Conservation (phyloP, 2,797 vertebrate genomes). For the Gymnothorax reevesii region DNA sequence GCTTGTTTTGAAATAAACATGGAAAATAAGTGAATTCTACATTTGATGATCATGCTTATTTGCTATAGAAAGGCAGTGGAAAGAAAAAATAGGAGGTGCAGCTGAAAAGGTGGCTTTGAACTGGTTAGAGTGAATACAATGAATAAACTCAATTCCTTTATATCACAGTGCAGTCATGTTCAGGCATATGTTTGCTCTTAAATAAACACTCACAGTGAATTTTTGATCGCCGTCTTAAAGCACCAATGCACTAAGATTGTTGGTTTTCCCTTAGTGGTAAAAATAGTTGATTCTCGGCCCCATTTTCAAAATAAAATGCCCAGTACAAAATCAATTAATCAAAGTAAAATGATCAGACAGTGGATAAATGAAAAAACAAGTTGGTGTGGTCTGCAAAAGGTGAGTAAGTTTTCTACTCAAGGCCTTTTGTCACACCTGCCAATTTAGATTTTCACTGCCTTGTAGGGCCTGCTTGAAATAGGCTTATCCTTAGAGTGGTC, state of each 20-base stretch:
- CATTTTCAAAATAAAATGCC: not conserved
- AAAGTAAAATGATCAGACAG: not conserved
- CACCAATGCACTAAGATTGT: not conserved
- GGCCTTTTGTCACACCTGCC: constrained; percentile 79
- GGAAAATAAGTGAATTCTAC: constrained; percentile 5
- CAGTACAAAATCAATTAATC: not conserved
- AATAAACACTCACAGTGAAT: not conserved
- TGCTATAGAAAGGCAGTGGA: not conserved
- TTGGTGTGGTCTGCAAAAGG: not conserved
- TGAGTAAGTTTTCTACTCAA: constrained; percentile 35
- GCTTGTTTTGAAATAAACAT: constrained; percentile 5
- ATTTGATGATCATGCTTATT: constrained; percentile 12
- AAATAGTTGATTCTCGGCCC: not conserved
- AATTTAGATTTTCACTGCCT: constrained; percentile 73
- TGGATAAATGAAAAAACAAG: not conserved
- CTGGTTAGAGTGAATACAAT: not conserved
- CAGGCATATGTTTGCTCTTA: not conserved
- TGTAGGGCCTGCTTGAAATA: constrained; percentile 71
- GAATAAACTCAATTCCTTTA: not conserved
- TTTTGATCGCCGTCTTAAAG: not conserved
- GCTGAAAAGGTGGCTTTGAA: not conserved
- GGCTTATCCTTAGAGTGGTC: constrained; percentile 74
- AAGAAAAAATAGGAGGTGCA: constrained; percentile 5
- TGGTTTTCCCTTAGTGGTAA: not conserved
- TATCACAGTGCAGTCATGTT: not conserved